Evolutionary conservation across 2,797 vertebrate genomes (phyloP).

Genomic region (Eulemur albifrons): DNA sequence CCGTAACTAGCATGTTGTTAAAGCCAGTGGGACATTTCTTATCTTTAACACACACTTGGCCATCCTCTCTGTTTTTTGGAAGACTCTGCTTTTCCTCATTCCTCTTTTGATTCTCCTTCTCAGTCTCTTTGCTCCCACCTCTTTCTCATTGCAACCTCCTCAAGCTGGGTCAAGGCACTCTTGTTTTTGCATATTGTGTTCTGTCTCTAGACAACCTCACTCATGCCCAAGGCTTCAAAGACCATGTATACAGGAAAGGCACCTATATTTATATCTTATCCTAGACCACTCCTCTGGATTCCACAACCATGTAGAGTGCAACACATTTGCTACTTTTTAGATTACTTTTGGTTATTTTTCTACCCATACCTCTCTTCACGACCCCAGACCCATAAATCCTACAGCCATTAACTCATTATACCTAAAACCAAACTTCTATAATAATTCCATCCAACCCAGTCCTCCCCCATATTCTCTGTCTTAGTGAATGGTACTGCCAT

Average conservation of each 20-base stretch:
- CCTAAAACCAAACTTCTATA: neutral
- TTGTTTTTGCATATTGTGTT: neutral
- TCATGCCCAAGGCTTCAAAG: neutral
- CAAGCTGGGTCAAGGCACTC: neutral
- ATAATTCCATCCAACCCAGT: neutral
- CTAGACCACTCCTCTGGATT: neutral
- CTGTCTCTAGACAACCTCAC: neutral
- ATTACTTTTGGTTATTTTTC: conserved; percentile 1
- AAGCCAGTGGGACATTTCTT: neutral
- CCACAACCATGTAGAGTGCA: neutral
- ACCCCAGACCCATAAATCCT: neutral
- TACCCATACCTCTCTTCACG: neutral
- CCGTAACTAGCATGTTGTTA: neutral
- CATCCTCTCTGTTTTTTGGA: neutral
- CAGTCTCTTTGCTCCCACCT: neutral
- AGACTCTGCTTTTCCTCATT: neutral
- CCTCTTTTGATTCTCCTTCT: neutral
- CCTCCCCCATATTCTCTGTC: neutral
- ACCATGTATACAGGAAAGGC: neutral
- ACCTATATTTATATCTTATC: neutral
- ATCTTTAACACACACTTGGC: neutral
- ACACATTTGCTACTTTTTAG: neutral
- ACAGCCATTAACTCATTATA: neutral
- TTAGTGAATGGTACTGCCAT: neutral
- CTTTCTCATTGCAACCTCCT: neutral